These are phyloP conservation scores for Ardeotis arabs DNA, from an alignment of 2,113 vertebrate species.

Conservation along the genomic window DNA sequence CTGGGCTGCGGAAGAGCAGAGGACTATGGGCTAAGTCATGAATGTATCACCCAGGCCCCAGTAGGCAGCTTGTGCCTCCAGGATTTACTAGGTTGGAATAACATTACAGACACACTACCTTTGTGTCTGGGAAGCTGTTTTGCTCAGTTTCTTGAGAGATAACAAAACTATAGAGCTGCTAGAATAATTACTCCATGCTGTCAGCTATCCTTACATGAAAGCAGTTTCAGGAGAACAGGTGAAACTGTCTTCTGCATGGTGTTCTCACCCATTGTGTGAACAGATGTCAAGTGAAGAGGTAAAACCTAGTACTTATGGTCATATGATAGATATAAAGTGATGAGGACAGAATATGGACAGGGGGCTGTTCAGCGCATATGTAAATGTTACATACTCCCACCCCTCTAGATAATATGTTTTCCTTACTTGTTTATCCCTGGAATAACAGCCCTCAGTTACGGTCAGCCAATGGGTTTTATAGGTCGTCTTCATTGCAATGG, in stretches of 20 bases:
- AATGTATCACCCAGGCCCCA: rapidly evolving
- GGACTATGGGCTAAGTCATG: neutral
- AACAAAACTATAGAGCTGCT: neutral
- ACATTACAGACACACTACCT: neutral
- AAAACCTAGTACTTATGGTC: neutral
- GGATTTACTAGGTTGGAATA: neutral
- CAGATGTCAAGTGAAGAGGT: neutral
- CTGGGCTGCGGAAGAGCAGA: neutral
- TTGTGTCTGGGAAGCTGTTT: neutral
- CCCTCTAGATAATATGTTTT: neutral
- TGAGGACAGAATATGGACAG: neutral
- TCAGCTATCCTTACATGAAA: neutral
- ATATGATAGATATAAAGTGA: neutral
- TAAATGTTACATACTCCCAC: neutral
- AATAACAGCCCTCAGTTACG: neutral
- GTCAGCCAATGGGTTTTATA: neutral
- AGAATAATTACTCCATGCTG: neutral
- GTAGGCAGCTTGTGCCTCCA: neutral
- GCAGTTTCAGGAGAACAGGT: neutral
- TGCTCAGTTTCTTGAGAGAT: neutral
- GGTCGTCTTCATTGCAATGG: neutral
- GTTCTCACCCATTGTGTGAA: neutral
- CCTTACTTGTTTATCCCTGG: neutral
- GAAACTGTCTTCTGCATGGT: neutral
- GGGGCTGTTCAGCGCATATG: neutral